Base-by-base conservation (phyloP, 2,797 vertebrate species). In the Heteromormyrus szaboi region DNA sequence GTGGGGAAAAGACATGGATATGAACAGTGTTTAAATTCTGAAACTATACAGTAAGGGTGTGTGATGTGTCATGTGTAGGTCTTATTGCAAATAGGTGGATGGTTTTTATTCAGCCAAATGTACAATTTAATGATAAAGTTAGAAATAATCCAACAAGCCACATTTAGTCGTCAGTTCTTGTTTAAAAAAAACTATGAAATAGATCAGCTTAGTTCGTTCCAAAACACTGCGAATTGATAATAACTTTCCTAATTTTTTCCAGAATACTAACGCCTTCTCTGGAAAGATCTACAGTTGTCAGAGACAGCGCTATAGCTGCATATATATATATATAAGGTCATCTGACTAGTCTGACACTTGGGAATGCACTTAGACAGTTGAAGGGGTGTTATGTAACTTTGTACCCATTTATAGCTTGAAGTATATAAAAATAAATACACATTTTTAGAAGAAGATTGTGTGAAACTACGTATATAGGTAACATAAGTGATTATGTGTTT, bases 261-360 rank as follows among this genome's bases (percentile, higher is more conserved):
- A 29, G 62, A 68, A 68, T 68, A 68, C 25, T 33, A 3, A 25
- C 62, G 11, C 62, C 62, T 68, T 14, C 65, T 72, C 65, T 72
- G 65, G 12, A 9, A 88, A 51, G 62, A 81, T 46, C 51, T 41
- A 89, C 68, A 81, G 56, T 56, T 87, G 86, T 79, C 65, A 59
- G 51, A 46, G 25, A 5, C 53, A 44, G 29, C 37, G 6, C 29
- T 17, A 46, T 25, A 46, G 88, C 76, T 89, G 29, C 25, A 87
- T 89, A 89, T 12, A 46, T 12, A 46, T 12, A 25, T 25, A 25
- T 25, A 53, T 87, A 11, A 76, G 53, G 85, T 91, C 86, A 91
- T 87, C 46, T 89, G 84, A 83, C 88, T 51, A 59, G 72, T 56
- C 89, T 68, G 84, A 89, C 84, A 86, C 51, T 83, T 62, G 41